Evolutionary conservation across 2,888 invertebrate genomes (phyloP), one percentile per base, ranked within the genome.

Genomic region (Xylota sylvarum): DNA sequence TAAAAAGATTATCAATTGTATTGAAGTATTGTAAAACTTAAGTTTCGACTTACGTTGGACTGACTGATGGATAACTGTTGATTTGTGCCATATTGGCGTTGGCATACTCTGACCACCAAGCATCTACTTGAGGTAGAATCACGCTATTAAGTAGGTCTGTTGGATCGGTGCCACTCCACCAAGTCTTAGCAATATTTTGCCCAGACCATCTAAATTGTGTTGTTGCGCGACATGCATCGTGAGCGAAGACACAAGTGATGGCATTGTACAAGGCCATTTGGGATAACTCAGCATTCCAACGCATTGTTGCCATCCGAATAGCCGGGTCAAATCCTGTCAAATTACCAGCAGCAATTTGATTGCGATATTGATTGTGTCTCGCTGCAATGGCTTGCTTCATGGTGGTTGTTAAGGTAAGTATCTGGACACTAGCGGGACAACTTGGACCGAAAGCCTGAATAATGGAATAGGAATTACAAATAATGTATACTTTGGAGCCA

Each of bases 221-320:
- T 0, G 91, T 91, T 4, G 89, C 89, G 73, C 65, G 91, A 78
- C 91, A 91, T 0, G 73, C 62, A 17, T 91, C 91, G 69, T 90
- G 91, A 0, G 64, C 12, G 88, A 90, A 89, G 32, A 50, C 0
- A 7, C 91, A 91, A 14, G 88, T 89, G 10, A 46, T 88, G 0
- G 89, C 90, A 56, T 90, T 90, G 1, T 89, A 76, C 3, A 65
- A 69, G 7, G 91, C 91, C 50, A 91, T 19, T n/a, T 84, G 60
- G 30, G 91, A 89, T 55, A 91, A 77, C 19, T 91, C 90, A 1
- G 88, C 67, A 62, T 87, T 86, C 91, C 91, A 91, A 12, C 56
- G 32, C 79, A 90, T 90, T 37, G 89, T 89, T 37, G 89, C 90
- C 91, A 91, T 91, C 32, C 89, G 89, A 7, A 87, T 88, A 30